A percentile compares a stretch with the other conserved stretches of the same genome.
Conservation (phyloP, 2,113 vertebrate genomes). For the Corythornis cristatus region DNA sequence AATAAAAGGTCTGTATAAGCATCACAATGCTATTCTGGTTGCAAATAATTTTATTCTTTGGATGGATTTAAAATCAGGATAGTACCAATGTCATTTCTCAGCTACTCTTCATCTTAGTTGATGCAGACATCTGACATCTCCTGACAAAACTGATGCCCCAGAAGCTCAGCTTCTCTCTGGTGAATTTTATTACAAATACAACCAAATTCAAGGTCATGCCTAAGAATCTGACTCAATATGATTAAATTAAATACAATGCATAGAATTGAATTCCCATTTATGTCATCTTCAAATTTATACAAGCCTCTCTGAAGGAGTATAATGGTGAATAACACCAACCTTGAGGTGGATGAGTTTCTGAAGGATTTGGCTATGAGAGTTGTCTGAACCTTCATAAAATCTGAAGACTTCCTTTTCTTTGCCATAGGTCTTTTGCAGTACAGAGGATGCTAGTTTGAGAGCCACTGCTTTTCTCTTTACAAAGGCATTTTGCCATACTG, state of each 20-base stretch:
- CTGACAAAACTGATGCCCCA: slow-evolving; percentile 20
- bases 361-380: not conserved
- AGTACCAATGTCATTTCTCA: slow-evolving; percentile 16
- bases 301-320: not conserved
- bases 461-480: not conserved
- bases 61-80: not conserved
- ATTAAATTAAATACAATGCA: slow-evolving; percentile 3
- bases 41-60: not conserved
- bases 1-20: not conserved
- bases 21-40: not conserved
- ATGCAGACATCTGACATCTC: slow-evolving; percentile 8
- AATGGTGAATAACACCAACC: not conserved
- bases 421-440: not conserved
- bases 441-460: not conserved
- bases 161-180: slow-evolving; percentile 11
- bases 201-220: slow-evolving; percentile 20
- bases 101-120: slow-evolving; percentile 18
- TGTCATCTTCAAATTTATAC: not conserved
- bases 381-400: not conserved
- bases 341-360: not conserved
- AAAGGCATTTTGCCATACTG: not conserved
- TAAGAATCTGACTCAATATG: not conserved
- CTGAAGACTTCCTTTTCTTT: not conserved
- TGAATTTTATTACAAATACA: slow-evolving; percentile 6
- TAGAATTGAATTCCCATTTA: not conserved